Percentiles rank a stretch among this genome's conserved stretches.
Conservation (phyloP, 2,888 invertebrate species). For the Ophioninae sp. region DNA sequence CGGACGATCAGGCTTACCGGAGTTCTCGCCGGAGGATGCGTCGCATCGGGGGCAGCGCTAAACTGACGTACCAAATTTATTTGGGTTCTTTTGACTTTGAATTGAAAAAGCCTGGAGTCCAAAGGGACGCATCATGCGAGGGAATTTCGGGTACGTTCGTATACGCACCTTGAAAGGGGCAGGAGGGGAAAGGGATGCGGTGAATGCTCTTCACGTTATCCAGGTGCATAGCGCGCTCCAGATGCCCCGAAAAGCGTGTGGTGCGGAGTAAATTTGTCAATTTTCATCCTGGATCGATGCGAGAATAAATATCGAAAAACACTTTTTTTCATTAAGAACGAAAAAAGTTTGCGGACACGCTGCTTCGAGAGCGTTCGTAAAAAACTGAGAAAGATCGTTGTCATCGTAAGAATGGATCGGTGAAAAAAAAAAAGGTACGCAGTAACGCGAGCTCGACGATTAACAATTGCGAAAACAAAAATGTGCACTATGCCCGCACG, state of each 20-base stretch:
- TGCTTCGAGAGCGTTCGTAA: neutral
- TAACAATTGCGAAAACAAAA: neutral
- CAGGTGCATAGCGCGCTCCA: slow-evolving; percentile 27
- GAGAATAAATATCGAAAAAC: slow-evolving; percentile 1
- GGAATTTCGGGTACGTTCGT: slow-evolving; percentile 13
- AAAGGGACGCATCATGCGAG: neutral
- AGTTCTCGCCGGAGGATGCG: neutral
- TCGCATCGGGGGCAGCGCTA: neutral
- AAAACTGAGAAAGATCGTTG: slow-evolving; percentile 1
- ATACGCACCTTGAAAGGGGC: slow-evolving; percentile 19
- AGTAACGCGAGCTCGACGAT: neutral
- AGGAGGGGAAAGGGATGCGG: slow-evolving; percentile 13
- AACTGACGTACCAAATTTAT: neutral
- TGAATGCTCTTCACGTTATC: slow-evolving; percentile 22
- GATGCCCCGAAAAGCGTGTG: neutral
- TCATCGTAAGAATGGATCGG: slow-evolving; percentile 12
- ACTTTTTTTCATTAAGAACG: slow-evolving; percentile 1
- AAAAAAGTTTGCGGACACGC: neutral
- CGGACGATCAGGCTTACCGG: neutral
- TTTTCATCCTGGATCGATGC: slow-evolving; percentile 27
- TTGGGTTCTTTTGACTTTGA: neutral
- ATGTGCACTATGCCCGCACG: neutral
- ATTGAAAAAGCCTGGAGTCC: neutral
- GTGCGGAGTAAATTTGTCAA: neutral
- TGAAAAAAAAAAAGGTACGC: neutral